These are phyloP conservation scores for Tapirus terrestris DNA, from an alignment of 2,113 vertebrate species.

Conservation along the genomic window DNA sequence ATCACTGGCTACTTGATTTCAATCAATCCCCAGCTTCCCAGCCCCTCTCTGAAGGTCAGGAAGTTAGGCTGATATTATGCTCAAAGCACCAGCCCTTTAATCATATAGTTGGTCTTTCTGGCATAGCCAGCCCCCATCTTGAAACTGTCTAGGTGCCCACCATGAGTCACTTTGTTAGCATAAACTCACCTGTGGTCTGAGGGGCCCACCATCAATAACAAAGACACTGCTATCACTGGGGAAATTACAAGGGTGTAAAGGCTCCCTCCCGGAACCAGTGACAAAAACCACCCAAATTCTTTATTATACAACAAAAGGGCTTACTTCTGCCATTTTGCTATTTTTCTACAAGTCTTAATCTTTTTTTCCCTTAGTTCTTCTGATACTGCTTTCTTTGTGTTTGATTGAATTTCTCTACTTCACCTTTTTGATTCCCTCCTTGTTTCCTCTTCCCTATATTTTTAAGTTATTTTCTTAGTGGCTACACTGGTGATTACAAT, in stretches of 20 bases:
- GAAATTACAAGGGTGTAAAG: background rate
- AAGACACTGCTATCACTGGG: background rate
- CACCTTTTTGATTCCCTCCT: background rate
- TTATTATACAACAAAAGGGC: background rate
- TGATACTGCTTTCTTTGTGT: background rate
- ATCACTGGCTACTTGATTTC: background rate
- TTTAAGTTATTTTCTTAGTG: background rate
- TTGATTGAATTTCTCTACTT: slow-evolving; percentile 30
- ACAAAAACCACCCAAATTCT: background rate
- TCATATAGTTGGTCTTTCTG: background rate
- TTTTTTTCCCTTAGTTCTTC: background rate
- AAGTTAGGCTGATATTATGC: background rate
- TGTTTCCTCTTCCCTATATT: background rate
- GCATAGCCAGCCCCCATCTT: background rate
- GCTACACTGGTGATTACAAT: background rate
- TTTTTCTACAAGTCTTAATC: background rate
- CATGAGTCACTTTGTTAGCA: background rate
- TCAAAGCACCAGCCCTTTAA: background rate
- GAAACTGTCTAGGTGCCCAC: background rate
- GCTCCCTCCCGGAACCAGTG: background rate
- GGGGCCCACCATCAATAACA: background rate
- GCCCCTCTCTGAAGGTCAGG: background rate
- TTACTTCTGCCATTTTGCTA: background rate
- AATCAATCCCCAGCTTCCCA: background rate
- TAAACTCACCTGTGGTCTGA: background rate